Percentiles rank a stretch among this genome's conserved stretches.
Conservation (phyloP, 2,113 vertebrate species). For the Hippocampus abdominalis region DNA sequence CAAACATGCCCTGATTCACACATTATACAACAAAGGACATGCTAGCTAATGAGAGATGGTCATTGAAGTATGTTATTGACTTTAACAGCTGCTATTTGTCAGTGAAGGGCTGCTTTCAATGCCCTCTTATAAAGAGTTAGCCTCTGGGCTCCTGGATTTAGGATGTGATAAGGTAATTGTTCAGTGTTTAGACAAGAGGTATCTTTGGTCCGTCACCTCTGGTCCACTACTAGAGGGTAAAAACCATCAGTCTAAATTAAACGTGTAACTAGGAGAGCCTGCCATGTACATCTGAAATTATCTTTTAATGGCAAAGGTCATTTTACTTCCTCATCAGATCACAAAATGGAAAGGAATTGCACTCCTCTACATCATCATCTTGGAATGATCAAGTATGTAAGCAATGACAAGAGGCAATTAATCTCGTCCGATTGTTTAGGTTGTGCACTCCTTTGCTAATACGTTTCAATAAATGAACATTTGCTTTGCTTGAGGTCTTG, state of each 20-base stretch:
- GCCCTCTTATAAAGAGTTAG: slow-evolving; percentile 26
- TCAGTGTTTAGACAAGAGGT: slow-evolving; percentile 55
- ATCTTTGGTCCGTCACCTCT: slow-evolving; percentile 31
- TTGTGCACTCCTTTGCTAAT: background rate
- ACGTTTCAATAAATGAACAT: background rate
- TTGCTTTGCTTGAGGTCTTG: background rate
- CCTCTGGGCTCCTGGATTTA: slow-evolving; percentile 36
- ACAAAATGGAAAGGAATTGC: slow-evolving; percentile 47
- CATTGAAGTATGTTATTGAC: slow-evolving; percentile 48
- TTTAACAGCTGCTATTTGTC: slow-evolving; percentile 57
- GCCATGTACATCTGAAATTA: slow-evolving; percentile 59
- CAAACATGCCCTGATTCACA: slow-evolving; percentile 4
- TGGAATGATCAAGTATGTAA: slow-evolving; percentile 12
- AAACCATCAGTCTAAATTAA: slow-evolving; percentile 61
- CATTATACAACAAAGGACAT: slow-evolving; percentile 32
- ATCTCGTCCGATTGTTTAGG: no score
- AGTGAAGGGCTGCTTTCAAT: slow-evolving; percentile 23
- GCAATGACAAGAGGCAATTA: no score
- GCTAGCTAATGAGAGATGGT: slow-evolving; percentile 51
- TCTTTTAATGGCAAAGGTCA: slow-evolving; percentile 38
- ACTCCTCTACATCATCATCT: slow-evolving; percentile 36
- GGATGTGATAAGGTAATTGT: slow-evolving; percentile 61
- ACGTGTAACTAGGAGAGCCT: slow-evolving; percentile 63
- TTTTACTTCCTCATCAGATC: slow-evolving; percentile 34
- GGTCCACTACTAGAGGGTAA: slow-evolving; percentile 57